Evolutionary conservation across 2,797 vertebrate species (phyloP), one percentile per base, ranked within the genome.

Genomic region (Pangasius mekongensis): DNA sequence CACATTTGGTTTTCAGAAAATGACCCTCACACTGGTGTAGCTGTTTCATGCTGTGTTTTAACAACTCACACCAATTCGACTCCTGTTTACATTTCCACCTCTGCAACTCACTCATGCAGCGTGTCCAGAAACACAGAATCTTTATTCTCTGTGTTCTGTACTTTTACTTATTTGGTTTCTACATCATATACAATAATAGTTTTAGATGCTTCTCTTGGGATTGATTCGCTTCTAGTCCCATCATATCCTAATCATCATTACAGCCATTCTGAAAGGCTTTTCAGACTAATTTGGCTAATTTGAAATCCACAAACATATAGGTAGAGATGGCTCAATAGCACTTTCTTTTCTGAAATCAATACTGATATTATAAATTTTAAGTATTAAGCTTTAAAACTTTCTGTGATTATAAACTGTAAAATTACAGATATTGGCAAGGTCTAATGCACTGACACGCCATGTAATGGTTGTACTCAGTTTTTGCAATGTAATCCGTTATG

Each of bases 1-100:
- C n/a, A 62, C 71, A 78, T 86, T 64, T 30, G 16, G 14, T 30
- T 85, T 86, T 56, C 8, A 85, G 69, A 39, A 74, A 24, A 73
- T 3, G 4, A n/a, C 69, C 36, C 33, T 76, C 52, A 62, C 24
- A 86, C 56, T 71, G n/a, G 22, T 36, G 47, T 62, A 43, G 22
- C 58, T 84, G 83, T 58, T 83, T 83, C n/a, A 30, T 83, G 39
- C 39, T 49, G 24, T 18, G 16, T 84, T 67, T 83, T 67, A 69
- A 66, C 60, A 83, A 1, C 43, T 84, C 18, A 30, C 64, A 5
- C 60, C 60, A 64, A 14, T 43, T 64, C 1, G 5, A 18, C 24
- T 20, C 1, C 1, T 49, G 83, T 69, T 85, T 73, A 56, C 11
- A 24, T 73, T 71, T 84, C 54, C 54, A 66, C 8, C 16, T 80